Evolutionary conservation across 1,140 invertebrate species (phyloP).

Genomic region (Tetramorium simillimum): DNA sequence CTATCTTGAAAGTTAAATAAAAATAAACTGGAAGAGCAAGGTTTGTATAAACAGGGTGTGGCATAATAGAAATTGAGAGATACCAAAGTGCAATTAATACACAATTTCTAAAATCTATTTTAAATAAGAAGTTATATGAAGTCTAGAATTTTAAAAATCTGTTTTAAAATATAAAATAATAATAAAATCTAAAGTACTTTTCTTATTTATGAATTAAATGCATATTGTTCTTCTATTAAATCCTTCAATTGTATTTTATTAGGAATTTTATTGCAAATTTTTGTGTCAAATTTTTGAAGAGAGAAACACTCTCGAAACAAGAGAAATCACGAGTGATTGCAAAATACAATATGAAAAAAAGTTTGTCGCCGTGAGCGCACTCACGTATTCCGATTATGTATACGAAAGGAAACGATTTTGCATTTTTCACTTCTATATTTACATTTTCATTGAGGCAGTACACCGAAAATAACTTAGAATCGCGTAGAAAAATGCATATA

Average conservation of each 20-base stretch:
- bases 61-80: background rate
- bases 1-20: background rate
- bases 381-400: background rate
- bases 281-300: background rate
- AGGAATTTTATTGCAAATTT: background rate
- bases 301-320: background rate
- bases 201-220: background rate
- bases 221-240: background rate
- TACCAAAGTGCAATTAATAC: background rate
- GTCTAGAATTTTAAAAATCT: background rate
- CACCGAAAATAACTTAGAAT: background rate
- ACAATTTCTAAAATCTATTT: background rate
- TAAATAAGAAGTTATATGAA: background rate
- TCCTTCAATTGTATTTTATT: background rate
- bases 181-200: background rate
- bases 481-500: background rate
- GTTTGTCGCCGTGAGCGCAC: background rate
- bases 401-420: background rate
- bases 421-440: constrained; percentile 6
- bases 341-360: background rate
- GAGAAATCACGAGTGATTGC: background rate
- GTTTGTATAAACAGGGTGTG: background rate
- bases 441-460: background rate
- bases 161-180: background rate
- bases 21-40: background rate